Base-by-base conservation (phyloP, 2,113 vertebrate genomes). In the Microcebus tavaratra region DNA sequence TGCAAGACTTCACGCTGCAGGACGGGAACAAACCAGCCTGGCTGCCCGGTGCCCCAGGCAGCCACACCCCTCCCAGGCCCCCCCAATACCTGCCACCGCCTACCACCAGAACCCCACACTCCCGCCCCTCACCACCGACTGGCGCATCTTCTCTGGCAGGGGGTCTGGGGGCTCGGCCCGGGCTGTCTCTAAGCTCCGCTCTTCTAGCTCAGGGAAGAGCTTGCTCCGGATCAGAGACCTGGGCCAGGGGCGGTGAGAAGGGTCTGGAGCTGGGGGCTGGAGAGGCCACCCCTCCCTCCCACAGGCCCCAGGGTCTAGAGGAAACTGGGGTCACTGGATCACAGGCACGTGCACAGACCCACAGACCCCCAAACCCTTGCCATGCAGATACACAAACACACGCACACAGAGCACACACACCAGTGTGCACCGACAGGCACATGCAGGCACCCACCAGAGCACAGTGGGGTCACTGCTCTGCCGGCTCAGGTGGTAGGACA, bases 401-500 rank as follows among this genome's bases (percentile, higher is more conserved):
- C 27, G 2, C 76, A 73, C 15, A 36, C 39, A 21, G 34, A 23
- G 31, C 57, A 53, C 18, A 10, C 48, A 21, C 83, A 11, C 1
- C 29, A 13, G 75, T 1, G n/a, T 9, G 2, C 34, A 25, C 1
- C 3, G 11, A 91, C 34, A 87, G 75, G 50, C n/a, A 29, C 88
- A 39, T 1, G 34, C 82, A 27, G 67, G 50, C 89, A 98, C 99
- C 98, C 86, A 99, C 99, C 99, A 99, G 79, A 99, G 98, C 91
- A 99, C 99, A 2, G 99, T 99, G 65, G 99, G 99, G 96, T 99
- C 99, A 2, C 99, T 99, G 99, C 99, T 99, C 98, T 99, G 99
- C 63, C 99, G 99, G 98, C 99, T 99, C 89, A 99, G 98, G 98
- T 99, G 99, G 97, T 99, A 99, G 67, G 99, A 99, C 90, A 99